Evolutionary conservation across 2,888 invertebrate genomes (phyloP), one percentile per base, ranked within the genome.

Genomic region (Phortica magna): DNA sequence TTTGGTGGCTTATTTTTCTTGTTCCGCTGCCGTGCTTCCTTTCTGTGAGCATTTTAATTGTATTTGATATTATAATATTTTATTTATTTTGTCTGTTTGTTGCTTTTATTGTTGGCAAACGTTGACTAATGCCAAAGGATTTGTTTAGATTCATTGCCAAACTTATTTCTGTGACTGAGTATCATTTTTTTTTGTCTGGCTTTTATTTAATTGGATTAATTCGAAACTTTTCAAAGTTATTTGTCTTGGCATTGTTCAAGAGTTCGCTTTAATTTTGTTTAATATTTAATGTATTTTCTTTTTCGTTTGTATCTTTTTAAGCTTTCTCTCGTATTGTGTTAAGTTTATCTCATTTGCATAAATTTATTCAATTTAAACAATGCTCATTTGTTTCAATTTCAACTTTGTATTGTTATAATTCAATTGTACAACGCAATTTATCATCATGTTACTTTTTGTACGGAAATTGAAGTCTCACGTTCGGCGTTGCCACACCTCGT

Each of bases 331-430:
- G 12, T n/a, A 41, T 65, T 12, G 39, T 14, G 19, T 19, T 48
- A 48, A 61, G 10, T 12, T 19, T 61, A 19, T 61, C 61, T 65
- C 14, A 65, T 65, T 65, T 65, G n/a, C 14, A 31, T 65, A 65
- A 31, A 65, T 65, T 61, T 31, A 61, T 61, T 22, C 61, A 61
- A 61, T 61, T 65, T 65, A 41, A 65, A 65, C 14, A 65, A 65
- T 39, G 14, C 12, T 10, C 65, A 65, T 65, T 65, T 65, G 65
- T 41, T 65, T 65, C 65, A 65, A 65, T 65, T 65, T 65, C 14
- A 41, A 7, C n/a, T 65, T 65, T 65, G n/a, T 65, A 39, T 17
- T 41, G 39, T 65, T 65, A 39, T 65, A 41, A 65, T 65, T 65
- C 65, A 65, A 65, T 65, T 39, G 65, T 39, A 39, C 17, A 39